phyloP scores from a whole-genome alignment of 2,888 invertebrate species.

The Conops quadrifasciatus region DNA sequence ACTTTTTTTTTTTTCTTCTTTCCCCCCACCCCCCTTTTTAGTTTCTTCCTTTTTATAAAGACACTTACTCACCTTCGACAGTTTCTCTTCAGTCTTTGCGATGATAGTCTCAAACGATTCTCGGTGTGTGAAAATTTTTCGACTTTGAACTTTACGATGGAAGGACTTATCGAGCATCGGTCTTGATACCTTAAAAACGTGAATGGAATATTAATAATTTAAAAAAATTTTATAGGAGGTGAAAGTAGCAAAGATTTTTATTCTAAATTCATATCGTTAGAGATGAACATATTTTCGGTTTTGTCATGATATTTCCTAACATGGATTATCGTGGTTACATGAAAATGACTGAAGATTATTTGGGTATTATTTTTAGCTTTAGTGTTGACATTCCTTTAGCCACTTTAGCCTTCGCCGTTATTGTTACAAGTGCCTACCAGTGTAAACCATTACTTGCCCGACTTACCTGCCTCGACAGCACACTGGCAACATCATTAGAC shows the following conservation, averaged over 20 bases:
- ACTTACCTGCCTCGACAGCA: slow-evolving; percentile 74
- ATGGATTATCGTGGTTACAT: too few relatives aligned
- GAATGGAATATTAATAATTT: background rate
- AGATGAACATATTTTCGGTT: too few relatives aligned
- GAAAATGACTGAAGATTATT: too few relatives aligned
- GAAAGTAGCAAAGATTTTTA: background rate
- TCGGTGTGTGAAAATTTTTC: slow-evolving; percentile 89
- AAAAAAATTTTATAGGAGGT: background rate
- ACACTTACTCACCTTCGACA: slow-evolving; percentile 70
- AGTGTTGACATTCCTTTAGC: too few relatives aligned
- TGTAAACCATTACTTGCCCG: background rate
- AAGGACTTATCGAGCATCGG: slow-evolving; percentile 88
- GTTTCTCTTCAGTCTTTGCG: slow-evolving; percentile 83
- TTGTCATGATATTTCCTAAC: too few relatives aligned
- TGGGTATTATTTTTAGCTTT: too few relatives aligned
- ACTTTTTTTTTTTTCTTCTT: background rate
- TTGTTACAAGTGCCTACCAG: too few relatives aligned
- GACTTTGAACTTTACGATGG: slow-evolving; percentile 88
- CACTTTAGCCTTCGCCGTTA: too few relatives aligned
- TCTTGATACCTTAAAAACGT: slow-evolving; percentile 72
- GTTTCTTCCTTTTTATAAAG: background rate
- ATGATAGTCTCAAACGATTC: slow-evolving; percentile 90
- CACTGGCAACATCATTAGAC: slow-evolving; percentile 83
- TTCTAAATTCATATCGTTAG: too few relatives aligned
- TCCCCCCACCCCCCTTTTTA: too few relatives aligned